phyloP scores from a whole-genome alignment of 2,797 vertebrate genomes.

The Myoxocephalus aenaeus region DNA sequence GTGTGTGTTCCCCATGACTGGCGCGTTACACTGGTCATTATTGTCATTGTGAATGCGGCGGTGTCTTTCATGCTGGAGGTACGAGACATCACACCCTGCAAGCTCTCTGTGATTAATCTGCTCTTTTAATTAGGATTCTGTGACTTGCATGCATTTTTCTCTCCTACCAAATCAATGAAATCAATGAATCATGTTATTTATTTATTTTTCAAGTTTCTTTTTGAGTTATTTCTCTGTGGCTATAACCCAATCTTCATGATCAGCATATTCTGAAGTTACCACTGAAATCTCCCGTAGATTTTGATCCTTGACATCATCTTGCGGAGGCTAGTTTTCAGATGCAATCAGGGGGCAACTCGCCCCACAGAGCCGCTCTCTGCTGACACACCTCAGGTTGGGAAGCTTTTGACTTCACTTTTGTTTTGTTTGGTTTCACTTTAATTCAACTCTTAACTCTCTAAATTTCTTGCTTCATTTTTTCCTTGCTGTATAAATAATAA shows the following conservation, averaged over 20 bases:
- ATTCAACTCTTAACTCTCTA: background rate
- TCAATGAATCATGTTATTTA: conserved; percentile 11
- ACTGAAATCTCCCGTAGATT: conserved; percentile 90
- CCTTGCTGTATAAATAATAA: conserved; percentile 2
- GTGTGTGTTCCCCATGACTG: conserved; percentile 92
- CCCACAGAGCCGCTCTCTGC: conserved; percentile 80
- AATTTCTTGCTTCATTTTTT: conserved; percentile 13
- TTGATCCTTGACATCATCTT: conserved; percentile 97
- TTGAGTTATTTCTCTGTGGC: conserved; percentile 49
- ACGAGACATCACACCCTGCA: conserved; percentile 58
- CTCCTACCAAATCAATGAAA: conserved; percentile 24
- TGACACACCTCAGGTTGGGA: conserved; percentile 93
- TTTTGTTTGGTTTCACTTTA: conserved; percentile 17
- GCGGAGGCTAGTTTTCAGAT: conserved; percentile 96
- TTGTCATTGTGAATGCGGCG: conserved; percentile 86
- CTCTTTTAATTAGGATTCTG: conserved; percentile 6
- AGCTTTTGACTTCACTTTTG: conserved; percentile 40
- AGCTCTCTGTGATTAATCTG: conserved; percentile 21
- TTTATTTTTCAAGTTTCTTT: background rate
- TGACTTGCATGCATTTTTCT: conserved; percentile 49
- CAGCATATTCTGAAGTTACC: conserved; percentile 78
- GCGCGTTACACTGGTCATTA: conserved; percentile 88
- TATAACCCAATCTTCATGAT: conserved; percentile 60
- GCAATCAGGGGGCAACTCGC: conserved; percentile 86
- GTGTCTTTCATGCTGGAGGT: conserved; percentile 92